Base-by-base conservation (phyloP, 2,113 vertebrate genomes). In the Pitta sordida region DNA sequence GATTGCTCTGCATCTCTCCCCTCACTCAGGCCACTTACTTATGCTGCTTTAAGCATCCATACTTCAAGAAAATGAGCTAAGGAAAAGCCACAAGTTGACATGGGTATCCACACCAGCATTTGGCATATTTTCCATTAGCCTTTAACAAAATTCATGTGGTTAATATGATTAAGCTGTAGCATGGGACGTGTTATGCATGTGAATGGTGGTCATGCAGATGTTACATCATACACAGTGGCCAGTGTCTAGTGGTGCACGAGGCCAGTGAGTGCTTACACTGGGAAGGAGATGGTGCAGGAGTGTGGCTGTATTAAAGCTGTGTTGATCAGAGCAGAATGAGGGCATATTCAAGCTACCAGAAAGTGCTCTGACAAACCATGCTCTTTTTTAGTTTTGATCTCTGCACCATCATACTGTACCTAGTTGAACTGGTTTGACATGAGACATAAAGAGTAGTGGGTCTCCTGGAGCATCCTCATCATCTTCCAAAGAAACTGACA, bases 381-480 rank as follows among this genome's bases (percentile, higher is more conserved):
- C 34, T 51, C 56, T 39, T 58, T 71, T 83, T 92, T 63, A 43
- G 13, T 79, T 95, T 74, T 85, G 30, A 39, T 87, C 37, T 88
- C 44, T 90, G 58, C 3, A 8, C 29, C 75, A 74, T 80, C 60
- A 85, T 96, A 96, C 96, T 93, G 29, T 98, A 97, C 97, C 97
- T 97, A 96, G 86, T 91, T 96, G 96, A 86, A 95, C 85, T 94
- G 94, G 88, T 96, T 86, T 96, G 93, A 96, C 80, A 79, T 93
- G 97, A 52, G 97, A 96, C 94, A 97, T 87, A 88, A 95, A 93
- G 94, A 96, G 96, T 22, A 98, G 74, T 90, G 96, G 91, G 91
- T 98, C 97, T 94, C 86, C 92, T 93, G 96, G 60, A 79, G 77
- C 78, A 41, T 96, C 95, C 78, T 97, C 96, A 29, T 97, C 96